Base-by-base conservation (phyloP, 2,888 invertebrate species). In the Diadegma fenestrale region DNA sequence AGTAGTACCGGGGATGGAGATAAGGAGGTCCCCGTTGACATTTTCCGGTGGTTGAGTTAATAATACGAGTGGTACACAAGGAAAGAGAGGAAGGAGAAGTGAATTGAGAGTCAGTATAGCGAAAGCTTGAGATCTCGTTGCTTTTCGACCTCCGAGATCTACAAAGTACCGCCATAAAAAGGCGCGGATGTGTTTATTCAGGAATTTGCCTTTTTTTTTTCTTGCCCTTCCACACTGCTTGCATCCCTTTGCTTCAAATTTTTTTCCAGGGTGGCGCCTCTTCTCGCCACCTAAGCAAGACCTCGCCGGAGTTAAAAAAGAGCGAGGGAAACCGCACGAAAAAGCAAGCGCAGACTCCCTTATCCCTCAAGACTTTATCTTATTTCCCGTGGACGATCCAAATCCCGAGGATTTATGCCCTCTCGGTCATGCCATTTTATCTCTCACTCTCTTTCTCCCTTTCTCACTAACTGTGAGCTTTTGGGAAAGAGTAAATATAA, bases 11-110 rank as follows among this genome's bases (percentile, higher is more conserved):
- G 73, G 85, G 87, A 84, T 71, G 86, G 88, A 91, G 92, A 92
- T 91, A 92, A 92, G 91, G 88, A 90, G 89, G 89, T 90, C 88
- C 91, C 91, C 84, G 90, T 93, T 93, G 93, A 93, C 92, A 92
- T 93, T 93, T 94, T 93, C 93, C 92, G 91, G 92, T 92, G 93
- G 92, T 93, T 93, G 92, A 93, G 92, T 93, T 93, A 93, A 93
- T 93, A 94, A 94, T 92, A 90, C 92, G 92, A 89, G 88, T 88
- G 88, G 93, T 92, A 93, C 92, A 93, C 92, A 92, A 88, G 87
- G 87, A 87, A 33, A 54, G 54, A 37, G 68, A 30, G 37, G 17
- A 51, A 45, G 37, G 33, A 10, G 43, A n/a, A 45, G 48, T 3
- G 48, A 33, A 58, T 69, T 45, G 51, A 43, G 73, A 64, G 76